Base-by-base conservation (phyloP, 2,113 vertebrate species). In the Antigone vipio region DNA sequence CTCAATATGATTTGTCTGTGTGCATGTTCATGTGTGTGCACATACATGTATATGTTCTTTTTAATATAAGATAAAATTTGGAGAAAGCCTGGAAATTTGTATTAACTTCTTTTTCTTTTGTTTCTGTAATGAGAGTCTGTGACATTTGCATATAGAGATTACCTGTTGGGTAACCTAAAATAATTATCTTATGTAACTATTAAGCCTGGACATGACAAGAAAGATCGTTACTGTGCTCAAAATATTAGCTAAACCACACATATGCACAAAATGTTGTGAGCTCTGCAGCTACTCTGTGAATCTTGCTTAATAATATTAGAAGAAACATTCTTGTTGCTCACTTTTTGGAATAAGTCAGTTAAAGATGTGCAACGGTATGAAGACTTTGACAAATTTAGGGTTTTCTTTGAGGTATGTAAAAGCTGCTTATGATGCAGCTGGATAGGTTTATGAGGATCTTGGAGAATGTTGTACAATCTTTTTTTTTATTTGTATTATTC, bases 401-500 rank as follows among this genome's bases (percentile, higher is more conserved):
- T 74, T 85, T 60, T 85, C 47, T 92, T 71, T 55, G 76, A 74
- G 38, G 13, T 44, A 34, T 26, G 22, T 81, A 52, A 81, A 92
- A 91, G 42, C 56, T 89, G 32, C 19, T 78, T 76, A 49, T 35
- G 67, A 73, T 89, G n/a, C 56, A 96, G 38, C 44, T 83, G 63
- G 71, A 38, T 87, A 86, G 58, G 75, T 92, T 91, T 93, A 88
- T 90, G 74, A 71, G 27, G 11, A 67, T 69, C 27, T 82, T 40
- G n/a, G 62, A 47, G 63, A 55, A 75, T 44, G 21, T 4, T 45
- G 35, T 68, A 42, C 42, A 44, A 11, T 23, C 11, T 45, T 84
- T 50, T 79, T 35, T 85, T 52, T 79, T 67, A 50, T 96, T 87
- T 64, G 21, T 85, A 77, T 74, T 85, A 60, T 86, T 92, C n/a